Base-by-base conservation (phyloP, 2,797 vertebrate genomes). In the Hypotaenidia philippensis region DNA sequence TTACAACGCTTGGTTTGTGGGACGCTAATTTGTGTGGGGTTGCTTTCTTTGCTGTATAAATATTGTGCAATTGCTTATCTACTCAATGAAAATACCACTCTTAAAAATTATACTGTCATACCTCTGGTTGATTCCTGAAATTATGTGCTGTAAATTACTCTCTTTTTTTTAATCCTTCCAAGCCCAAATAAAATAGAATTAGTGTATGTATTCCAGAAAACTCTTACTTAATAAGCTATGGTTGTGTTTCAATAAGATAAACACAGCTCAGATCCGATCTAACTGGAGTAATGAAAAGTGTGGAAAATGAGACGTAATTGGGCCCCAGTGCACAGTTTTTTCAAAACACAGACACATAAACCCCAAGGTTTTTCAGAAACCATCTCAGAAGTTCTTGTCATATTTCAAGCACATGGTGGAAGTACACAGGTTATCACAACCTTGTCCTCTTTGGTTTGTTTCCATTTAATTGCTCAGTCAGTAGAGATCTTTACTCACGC, bases 191-290 rank as follows among this genome's bases (percentile, higher is more conserved):
- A 88, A 94, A 66, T 63, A 21, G 29, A 87, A 44, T 76, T 88
- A 57, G 36, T 36, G 31, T 83, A 60, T 66, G 23, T 32, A 47
- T 93, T 83, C 65, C 11, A 12, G 90, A 70, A 95, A 94, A 88
- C 36, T 92, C 44, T 50, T 80, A 29, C 25, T 52, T 89, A 83
- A 45, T 92, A 83, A 96, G 38, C n/a, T 34, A 20, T n/a, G 40
- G 23, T 92, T 75, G 5, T 81, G 19, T 94, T 94, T 96, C 53
- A 83, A 10, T 83, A 96, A 93, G 40, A 71, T 81, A 78, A 93
- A 25, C 36, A 38, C 50, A 17, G 17, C 90, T 96, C 93, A 95
- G 49, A 87, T 92, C 25, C 68, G 29, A 53, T 76, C 34, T 94
- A 94, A 90, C 17, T 63, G 38, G 44, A 85, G n/a, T 64, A 81